phyloP scores from a whole-genome alignment of 2,113 vertebrate species.

The Vimba vimba region DNA sequence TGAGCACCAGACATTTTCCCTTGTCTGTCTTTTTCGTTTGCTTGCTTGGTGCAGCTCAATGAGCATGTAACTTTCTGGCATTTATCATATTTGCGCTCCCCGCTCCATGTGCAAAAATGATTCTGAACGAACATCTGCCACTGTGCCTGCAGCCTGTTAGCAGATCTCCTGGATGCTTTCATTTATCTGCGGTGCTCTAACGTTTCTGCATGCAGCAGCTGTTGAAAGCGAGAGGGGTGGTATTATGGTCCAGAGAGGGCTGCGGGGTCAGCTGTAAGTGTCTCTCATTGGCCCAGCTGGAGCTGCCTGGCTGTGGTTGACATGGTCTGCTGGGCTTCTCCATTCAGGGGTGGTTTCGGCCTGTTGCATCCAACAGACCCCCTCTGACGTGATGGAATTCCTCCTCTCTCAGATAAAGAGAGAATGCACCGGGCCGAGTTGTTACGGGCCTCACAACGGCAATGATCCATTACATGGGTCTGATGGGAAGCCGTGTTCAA shows the following conservation, averaged over 20 bases:
- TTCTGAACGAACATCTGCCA: slow-evolving; percentile 64
- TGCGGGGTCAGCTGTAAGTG: slow-evolving; percentile 65
- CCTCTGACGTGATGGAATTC: slow-evolving; percentile 70
- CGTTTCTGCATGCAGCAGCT: slow-evolving; percentile 66
- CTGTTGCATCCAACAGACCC: slow-evolving; percentile 68
- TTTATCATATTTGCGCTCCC: slow-evolving; percentile 65
- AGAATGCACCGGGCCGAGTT: slow-evolving; percentile 54
- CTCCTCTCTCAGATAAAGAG: slow-evolving; percentile 62
- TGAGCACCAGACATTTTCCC: background rate
- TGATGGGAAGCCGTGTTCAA: slow-evolving; percentile 41
- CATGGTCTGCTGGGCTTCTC: slow-evolving; percentile 70
- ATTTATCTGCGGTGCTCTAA: slow-evolving; percentile 63
- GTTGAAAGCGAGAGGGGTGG: slow-evolving; percentile 60
- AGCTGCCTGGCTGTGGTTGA: slow-evolving; percentile 60
- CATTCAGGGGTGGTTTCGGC: slow-evolving; percentile 71
- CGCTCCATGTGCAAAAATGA: slow-evolving; percentile 63
- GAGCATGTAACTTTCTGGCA: slow-evolving; percentile 56
- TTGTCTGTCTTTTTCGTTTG: background rate
- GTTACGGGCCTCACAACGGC: slow-evolving; percentile 43
- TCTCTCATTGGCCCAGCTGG: slow-evolving; percentile 71
- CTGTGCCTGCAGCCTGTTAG: slow-evolving; percentile 40
- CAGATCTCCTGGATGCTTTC: slow-evolving; percentile 42
- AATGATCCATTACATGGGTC: slow-evolving; percentile 44
- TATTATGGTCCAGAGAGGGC: slow-evolving; percentile 63
- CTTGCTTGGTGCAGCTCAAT: slow-evolving; percentile 44